phyloP scores from a whole-genome alignment of 2,797 vertebrate genomes.

The Syngnathus rostellatus region DNA sequence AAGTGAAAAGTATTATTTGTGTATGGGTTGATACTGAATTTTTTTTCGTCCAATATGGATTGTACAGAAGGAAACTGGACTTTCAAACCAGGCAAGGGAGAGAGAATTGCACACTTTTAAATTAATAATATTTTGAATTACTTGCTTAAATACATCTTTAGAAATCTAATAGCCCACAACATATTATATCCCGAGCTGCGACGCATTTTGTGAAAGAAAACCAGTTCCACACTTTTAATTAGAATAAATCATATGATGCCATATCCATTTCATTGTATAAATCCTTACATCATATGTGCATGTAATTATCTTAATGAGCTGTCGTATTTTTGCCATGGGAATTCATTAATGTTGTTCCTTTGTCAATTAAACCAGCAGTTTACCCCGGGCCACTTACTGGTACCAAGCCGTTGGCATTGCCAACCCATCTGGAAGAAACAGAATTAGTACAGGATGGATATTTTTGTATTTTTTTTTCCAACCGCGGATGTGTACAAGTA shows the following conservation, averaged over 20 bases:
- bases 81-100: neutral
- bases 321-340: neutral
- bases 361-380: neutral
- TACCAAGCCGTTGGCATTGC: neutral
- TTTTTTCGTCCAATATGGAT: neutral
- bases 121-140: neutral
- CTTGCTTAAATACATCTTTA: neutral
- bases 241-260: neutral
- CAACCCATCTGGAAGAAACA: neutral
- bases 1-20: neutral
- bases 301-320: neutral
- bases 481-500: too few relatives aligned
- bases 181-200: slow-evolving; percentile 1
- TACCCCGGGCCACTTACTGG: neutral
- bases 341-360: neutral
- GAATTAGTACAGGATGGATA: neutral
- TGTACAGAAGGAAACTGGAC: neutral
- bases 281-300: neutral
- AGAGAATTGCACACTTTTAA: neutral
- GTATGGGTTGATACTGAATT: neutral
- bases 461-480: neutral
- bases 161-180: slow-evolving; percentile 23
- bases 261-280: neutral
- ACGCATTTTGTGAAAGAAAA: neutral
- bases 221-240: neutral